A percentile compares a stretch with the other conserved stretches of the same genome.
Evolutionary conservation across 2,797 vertebrate genomes (phyloP).

Genomic region (Menidia menidia): DNA sequence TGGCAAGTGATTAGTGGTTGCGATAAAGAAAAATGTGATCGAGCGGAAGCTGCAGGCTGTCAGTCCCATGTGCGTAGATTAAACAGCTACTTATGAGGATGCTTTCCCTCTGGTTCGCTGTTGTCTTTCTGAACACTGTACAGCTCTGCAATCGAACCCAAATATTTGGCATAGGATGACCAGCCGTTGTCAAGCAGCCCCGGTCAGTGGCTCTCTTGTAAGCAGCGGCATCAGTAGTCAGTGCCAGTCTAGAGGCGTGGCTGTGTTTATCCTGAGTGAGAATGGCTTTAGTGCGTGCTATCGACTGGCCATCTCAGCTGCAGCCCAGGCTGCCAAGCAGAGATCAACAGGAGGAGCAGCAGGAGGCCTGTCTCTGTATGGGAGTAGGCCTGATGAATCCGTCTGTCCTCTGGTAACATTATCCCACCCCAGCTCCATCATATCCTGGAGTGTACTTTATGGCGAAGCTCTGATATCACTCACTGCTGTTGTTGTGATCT

Average conservation of each 20-base stretch:
- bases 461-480: constrained; percentile 32
- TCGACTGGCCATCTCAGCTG: constrained; percentile 76
- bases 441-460: constrained; percentile 33
- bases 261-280: constrained; percentile 79
- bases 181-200: constrained; percentile 22
- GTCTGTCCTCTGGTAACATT: constrained; percentile 59
- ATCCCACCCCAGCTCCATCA: constrained; percentile 45
- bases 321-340: constrained; percentile 72
- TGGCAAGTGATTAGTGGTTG: constrained; percentile 14
- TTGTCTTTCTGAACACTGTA: constrained; percentile 17
- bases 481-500: constrained; percentile 23
- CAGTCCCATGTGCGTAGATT: constrained; percentile 16
- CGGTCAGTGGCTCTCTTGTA: constrained; percentile 27
- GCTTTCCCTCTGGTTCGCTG: constrained; percentile 14
- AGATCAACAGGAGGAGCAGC: constrained; percentile 73
- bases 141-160: constrained; percentile 18
- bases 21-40: constrained; percentile 26
- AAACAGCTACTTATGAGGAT: constrained; percentile 17
- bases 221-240: constrained; percentile 24
- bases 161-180: constrained; percentile 33
- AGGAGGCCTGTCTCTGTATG: constrained; percentile 40
- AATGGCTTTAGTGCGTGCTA: constrained; percentile 72
- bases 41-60: neutral
- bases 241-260: constrained; percentile 48
- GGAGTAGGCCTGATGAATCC: constrained; percentile 55